Evolutionary conservation across 2,888 invertebrate species (phyloP).

Genomic region (Drosophila sordidula): DNA sequence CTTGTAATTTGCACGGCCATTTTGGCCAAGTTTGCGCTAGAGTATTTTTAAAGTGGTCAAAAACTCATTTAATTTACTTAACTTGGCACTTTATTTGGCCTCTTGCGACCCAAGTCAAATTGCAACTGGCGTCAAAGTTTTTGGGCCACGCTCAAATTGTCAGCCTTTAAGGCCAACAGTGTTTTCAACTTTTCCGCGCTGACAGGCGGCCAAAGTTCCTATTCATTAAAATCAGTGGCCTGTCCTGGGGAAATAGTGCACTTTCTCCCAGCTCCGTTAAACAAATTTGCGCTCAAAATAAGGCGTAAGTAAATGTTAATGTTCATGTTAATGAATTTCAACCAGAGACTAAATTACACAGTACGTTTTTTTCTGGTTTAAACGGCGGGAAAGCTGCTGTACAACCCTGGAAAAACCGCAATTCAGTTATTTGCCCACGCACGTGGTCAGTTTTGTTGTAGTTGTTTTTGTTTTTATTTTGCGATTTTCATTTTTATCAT

Average conservation of each 20-base stretch:
- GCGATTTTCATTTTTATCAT: constrained; percentile 4
- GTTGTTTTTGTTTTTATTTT: constrained; percentile 1
- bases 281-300: constrained; percentile 25
- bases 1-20: constrained; percentile 36
- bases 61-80: constrained; percentile 60
- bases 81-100: constrained; percentile 55
- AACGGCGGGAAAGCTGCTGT: constrained; percentile 14
- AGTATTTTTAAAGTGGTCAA: constrained; percentile 47
- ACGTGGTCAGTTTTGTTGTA: constrained; percentile 6
- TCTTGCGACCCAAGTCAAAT: constrained; percentile 57
- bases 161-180: constrained; percentile 33
- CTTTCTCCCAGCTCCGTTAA: constrained; percentile 26
- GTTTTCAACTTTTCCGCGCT: constrained; percentile 32
- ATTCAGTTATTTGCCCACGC: constrained; percentile 45
- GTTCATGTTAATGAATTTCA: constrained; percentile 63
- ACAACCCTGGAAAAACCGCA: constrained; percentile 23
- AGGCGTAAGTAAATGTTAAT: constrained; percentile 32
- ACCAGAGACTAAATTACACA: constrained; percentile 36
- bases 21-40: constrained; percentile 35
- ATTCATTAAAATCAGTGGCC: constrained; percentile 57
- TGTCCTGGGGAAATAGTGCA: constrained; percentile 4
- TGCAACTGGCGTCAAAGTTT: constrained; percentile 42
- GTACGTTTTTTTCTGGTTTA: constrained; percentile 39
- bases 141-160: constrained; percentile 60
- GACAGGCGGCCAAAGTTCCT: constrained; percentile 57